These are phyloP conservation scores for Papilio protenor DNA, from an alignment of 2,888 invertebrate species.

Conservation along the genomic window DNA sequence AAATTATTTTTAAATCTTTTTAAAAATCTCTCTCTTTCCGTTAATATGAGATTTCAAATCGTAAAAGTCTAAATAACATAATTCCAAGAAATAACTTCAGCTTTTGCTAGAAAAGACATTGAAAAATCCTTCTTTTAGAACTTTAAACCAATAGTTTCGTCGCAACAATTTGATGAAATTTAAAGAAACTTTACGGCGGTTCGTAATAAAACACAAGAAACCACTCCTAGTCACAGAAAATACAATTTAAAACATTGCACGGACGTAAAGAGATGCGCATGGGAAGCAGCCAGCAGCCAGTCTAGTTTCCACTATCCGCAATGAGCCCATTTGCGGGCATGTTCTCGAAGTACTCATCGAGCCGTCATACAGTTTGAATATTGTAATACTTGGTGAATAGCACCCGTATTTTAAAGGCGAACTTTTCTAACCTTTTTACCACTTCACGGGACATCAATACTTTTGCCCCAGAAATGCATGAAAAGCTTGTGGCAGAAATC, in stretches of 20 bases:
- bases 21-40: not conserved
- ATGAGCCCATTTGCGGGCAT: not conserved
- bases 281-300: not conserved
- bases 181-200: too few relatives aligned
- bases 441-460: constrained; percentile 24
- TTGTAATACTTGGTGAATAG: constrained; percentile 2
- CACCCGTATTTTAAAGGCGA: constrained; percentile 12
- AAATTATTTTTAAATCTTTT: not conserved
- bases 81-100: not conserved
- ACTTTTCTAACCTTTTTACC: constrained; percentile 27
- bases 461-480: not conserved
- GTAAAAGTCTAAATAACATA: not conserved
- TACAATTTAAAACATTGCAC: not conserved
- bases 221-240: not conserved
- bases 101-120: not conserved
- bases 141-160: not conserved
- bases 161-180: too few relatives aligned
- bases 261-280: not conserved
- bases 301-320: not conserved
- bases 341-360: not conserved
- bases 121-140: not conserved
- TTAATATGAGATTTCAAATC: not conserved
- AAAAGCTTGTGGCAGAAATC: not conserved
- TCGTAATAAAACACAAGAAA: not conserved
- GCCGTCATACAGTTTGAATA: not conserved